Conservation (phyloP, 1,140 invertebrate species). For the Zaprionus ghesquierei region DNA sequence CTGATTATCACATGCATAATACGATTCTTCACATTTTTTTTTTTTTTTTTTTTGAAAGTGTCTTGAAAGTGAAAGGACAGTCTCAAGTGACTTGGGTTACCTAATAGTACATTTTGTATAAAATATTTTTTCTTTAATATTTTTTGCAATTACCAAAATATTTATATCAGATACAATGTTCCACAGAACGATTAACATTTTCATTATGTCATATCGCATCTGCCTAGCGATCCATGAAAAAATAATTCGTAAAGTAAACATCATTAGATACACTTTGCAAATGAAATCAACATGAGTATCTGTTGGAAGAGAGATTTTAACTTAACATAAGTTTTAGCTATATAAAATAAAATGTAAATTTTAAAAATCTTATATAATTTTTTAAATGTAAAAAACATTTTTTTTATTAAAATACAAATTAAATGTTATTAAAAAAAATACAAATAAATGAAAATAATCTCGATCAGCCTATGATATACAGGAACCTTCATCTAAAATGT, state of each 20-base stretch:
- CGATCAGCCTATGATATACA: no score
- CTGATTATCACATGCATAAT: conserved; percentile 20
- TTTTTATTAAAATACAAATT: no score
- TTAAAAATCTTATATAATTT: no score
- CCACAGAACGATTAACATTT: background rate
- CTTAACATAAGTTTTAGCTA: no score
- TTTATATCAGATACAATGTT: background rate
- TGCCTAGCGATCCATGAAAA: background rate
- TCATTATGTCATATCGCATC: background rate
- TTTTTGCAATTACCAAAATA: background rate
- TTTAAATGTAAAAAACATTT: no score
- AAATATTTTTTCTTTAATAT: background rate
- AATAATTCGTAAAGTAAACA: background rate
- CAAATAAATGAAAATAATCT: no score
- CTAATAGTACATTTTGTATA: background rate
- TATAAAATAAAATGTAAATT: no score
- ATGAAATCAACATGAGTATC: background rate
- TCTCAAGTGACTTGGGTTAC: conserved; percentile 1
- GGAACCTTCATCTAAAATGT: no score
- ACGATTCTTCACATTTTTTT: background rate
- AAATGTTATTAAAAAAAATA: no score
- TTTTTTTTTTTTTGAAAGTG: no score
- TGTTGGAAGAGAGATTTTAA: no score
- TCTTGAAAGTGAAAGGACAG: conserved; percentile 17
- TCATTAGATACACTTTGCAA: background rate